Percentiles rank a stretch among this genome's conserved stretches.
Evolutionary conservation across 2,113 vertebrate species (phyloP).

Genomic region (Diadophis punctatus): DNA sequence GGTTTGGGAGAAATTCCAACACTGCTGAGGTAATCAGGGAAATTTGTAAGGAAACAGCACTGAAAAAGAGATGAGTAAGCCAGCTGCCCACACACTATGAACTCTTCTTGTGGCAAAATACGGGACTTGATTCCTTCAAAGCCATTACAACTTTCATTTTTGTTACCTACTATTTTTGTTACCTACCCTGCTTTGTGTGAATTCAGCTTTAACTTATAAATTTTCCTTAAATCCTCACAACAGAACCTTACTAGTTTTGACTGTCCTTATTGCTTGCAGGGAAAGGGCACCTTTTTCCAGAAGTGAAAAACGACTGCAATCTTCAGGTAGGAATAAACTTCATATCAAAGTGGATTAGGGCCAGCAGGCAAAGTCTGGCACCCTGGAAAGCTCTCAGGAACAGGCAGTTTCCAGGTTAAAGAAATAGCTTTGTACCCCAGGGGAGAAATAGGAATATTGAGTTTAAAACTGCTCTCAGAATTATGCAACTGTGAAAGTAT

Average conservation of each 20-base stretch:
- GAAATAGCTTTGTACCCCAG: not conserved
- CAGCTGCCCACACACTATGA: not conserved
- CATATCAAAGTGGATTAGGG: not conserved
- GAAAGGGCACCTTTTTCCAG: not conserved
- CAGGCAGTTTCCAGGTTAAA: not conserved
- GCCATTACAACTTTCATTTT: not conserved
- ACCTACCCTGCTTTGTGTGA: not conserved
- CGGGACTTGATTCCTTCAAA: not conserved
- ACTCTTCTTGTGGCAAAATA: not conserved
- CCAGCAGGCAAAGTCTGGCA: not conserved
- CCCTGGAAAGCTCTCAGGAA: not conserved
- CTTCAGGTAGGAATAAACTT: conserved; percentile 56
- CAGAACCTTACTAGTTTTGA: conserved; percentile 11
- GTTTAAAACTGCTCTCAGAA: not conserved
- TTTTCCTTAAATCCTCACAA: not conserved
- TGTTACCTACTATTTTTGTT: not conserved
- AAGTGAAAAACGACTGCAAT: conserved; percentile 20
- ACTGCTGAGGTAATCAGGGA: not conserved
- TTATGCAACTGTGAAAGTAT: not conserved
- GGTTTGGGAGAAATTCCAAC: not conserved
- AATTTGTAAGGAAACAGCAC: not conserved
- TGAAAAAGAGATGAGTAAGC: not conserved
- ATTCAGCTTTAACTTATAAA: not conserved
- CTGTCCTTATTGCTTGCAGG: conserved; percentile 52
- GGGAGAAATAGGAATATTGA: not conserved